Base-by-base conservation (phyloP, 2,888 invertebrate genomes). In the Caradrina kadenii region DNA sequence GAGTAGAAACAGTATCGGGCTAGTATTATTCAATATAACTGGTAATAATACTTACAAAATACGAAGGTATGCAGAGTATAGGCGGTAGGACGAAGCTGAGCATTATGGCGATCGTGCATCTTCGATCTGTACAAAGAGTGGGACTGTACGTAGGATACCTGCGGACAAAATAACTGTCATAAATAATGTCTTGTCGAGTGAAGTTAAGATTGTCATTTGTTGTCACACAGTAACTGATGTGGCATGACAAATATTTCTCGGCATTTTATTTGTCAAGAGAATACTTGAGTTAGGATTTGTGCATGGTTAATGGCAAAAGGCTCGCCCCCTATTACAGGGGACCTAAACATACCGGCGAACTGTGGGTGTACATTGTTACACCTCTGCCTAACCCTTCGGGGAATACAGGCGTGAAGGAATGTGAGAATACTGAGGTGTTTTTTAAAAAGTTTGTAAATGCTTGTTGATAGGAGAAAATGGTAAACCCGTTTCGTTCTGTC, bases 31-130 rank as follows among this genome's bases (percentile, higher is more conserved):
- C 4, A 26, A 26, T 26, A 26, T 26, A 3, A 13, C 13, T 42
- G 42, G 13, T 56, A 15, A 39, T 22, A 21, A 73, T 88, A 94
- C 95, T 94, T 87, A 96, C 97, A 84, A 98, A 96, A 91, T 98
- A 98, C 62, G 98, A 98, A 6, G 99, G 99, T 82, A 98, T 96
- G 91, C 98, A 99, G 49, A 99, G 96, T 71, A 98, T 92, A 0
- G 98, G 96, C 0, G 98, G 98, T 15, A 97, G 94, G 48, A 98
- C 86, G 90, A 98, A 98, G 82, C 98, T 98, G 73, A 97, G 96
- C 42, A 97, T 88, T 63, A 99, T 98, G 13, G 98, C 98, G 68
- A 97, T 89, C 48, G 97, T 97, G 86, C 99, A 98, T 73, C 98
- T 96, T 1, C 96, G 95, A 81, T 98, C 97, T 19, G 98, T 97